Evolutionary conservation across 2,797 vertebrate genomes (phyloP), one percentile per base, ranked within the genome.

Genomic region (Ptychadena robeensis): DNA sequence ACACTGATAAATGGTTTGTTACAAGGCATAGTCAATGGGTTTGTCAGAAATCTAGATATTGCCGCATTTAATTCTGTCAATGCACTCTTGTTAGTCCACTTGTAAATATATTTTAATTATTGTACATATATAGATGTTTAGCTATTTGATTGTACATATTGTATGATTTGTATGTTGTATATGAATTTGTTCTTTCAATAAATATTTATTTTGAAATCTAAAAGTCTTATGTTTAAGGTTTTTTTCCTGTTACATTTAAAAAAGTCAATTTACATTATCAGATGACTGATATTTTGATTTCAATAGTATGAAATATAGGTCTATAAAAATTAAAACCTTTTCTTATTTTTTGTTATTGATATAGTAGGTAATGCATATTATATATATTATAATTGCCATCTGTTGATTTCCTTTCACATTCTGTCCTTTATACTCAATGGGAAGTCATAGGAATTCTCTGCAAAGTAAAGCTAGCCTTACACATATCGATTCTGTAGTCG

Each of bases 161-260:
- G 70, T 22, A 34, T 8, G 14, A n/a, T 38, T 79, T 63, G 44
- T 72, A 53, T 67, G 22, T 63, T 74, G 61, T 73, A 79, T 73
- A 79, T 69, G 59, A 18, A 57, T 61, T n/a, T 12, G 6, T 27
- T 59, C 74, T 74, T 31, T 85, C 30, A 80, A 80, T 76, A 85
- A 85, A 80, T 80, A 85, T 76, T 85, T 85, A 80, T 75, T 75
- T 78, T 77, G 6, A 71, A 80, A 53, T 34, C 15, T 35, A 2
- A 14, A 48, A 31, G 1, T 44, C 8, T 34, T 0, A n/a, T 18
- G 11, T 66, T 32, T 66, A 15, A 12, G 35, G 6, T 14, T 7
- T 53, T 9, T 78, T 65, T 66, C 4, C 22, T 76, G 8, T 66
- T 9, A 25, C 1, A 79, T n/a, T n/a, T n/a, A n/a, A n/a, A n/a